Conservation (phyloP, 2,113 vertebrate genomes). For the Catagonus wagneri region DNA sequence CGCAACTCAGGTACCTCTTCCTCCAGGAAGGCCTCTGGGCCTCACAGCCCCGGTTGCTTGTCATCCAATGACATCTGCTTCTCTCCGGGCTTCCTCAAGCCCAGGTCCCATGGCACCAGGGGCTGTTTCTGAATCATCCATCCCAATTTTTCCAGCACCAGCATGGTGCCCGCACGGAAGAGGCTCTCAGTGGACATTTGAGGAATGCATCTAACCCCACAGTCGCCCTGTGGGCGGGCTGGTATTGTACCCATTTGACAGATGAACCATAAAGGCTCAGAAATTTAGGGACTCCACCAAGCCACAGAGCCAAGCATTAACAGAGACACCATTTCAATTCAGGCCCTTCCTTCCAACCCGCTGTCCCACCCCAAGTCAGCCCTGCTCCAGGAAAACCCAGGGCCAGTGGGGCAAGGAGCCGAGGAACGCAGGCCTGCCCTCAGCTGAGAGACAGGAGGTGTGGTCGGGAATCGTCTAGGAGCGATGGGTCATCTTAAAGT, state of each 20-base stretch:
- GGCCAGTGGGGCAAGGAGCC: neutral
- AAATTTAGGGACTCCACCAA: neutral
- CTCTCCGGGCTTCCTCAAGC: neutral
- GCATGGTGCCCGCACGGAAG: neutral
- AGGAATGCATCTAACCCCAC: neutral
- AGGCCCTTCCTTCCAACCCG: neutral
- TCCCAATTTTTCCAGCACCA: neutral
- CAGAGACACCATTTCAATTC: neutral
- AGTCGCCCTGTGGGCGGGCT: neutral
- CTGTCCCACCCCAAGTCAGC: neutral
- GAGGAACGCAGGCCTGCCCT: neutral
- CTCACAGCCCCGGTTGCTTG: neutral
- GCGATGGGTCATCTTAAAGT: neutral
- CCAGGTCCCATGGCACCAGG: neutral
- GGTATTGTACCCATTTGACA: neutral
- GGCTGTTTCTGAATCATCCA: neutral
- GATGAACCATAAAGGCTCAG: neutral
- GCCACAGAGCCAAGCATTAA: neutral
- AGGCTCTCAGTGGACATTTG: neutral
- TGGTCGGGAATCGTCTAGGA: neutral
- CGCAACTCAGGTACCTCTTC: neutral
- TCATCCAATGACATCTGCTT: neutral
- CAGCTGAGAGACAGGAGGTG: neutral
- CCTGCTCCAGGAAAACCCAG: neutral
- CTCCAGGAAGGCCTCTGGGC: neutral